Evolutionary conservation across 2,113 vertebrate genomes (phyloP), one percentile per base, ranked within the genome.

Genomic region (Chitala chitala): DNA sequence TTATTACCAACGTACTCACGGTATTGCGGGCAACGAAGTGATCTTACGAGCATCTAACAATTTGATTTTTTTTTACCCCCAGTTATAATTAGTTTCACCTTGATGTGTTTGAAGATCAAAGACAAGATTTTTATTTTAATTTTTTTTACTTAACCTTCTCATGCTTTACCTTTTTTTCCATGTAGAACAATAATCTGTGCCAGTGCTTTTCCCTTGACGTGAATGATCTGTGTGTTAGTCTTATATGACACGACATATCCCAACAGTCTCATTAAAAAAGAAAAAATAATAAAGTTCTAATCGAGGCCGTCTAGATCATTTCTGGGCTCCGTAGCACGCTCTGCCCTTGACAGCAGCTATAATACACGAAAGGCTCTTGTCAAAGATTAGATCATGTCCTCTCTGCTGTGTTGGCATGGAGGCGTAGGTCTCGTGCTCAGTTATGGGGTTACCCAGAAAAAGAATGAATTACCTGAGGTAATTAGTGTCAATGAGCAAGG

Each of bases 191-290:
- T 29, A 1, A 26, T 68, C 26, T 48, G 4, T 36, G 73, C 36
- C 36, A 55, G 48, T 38, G 36, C 22, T 22, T 55, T 66, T 36
- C 36, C 54, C 22, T 66, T 74, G 36, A 74, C 50, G 31, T 74
- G 51, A 17, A 33, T 56, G 70, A 51, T 54, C 69, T 22, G 69
- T 17, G 36, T 4, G 33, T n/a, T 26, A 53, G 20, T 59, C 22
- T 53, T 53, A 29, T 33, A 33, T 33, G 7, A 10, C 61, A 59
- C 54, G 61, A 55, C 36, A 26, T n/a, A n/a, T n/a, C n/a, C n/a
- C n/a, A n/a, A n/a, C n/a, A n/a, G n/a, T n/a, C n/a, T n/a, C n/a
- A n/a, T n/a, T n/a, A n/a, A n/a, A n/a, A n/a, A n/a, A n/a, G n/a
- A n/a, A n/a, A n/a, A n/a, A n/a, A n/a, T n/a, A 54, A 56, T n/a